Evolutionary conservation across 1,140 invertebrate genomes (phyloP).

Genomic region (Ostrea denselamellosa): DNA sequence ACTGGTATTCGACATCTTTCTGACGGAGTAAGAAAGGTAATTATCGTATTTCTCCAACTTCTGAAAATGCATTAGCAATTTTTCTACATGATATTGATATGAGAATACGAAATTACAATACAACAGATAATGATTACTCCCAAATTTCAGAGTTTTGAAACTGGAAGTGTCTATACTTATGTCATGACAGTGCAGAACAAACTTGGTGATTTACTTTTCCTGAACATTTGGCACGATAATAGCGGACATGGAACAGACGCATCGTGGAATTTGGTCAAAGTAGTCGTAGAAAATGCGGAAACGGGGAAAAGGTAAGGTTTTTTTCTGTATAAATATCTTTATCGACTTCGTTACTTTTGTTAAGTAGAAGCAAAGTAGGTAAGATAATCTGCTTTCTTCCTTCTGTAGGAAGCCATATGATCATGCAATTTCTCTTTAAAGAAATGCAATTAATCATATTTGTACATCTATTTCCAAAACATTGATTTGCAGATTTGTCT

Average conservation of each 20-base stretch:
- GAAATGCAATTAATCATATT: no score
- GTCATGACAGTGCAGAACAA: conserved; percentile 61
- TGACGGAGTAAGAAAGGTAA: conserved; percentile 47
- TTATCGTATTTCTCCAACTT: not conserved
- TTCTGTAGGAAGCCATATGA: no score
- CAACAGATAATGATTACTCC: not conserved
- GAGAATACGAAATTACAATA: no score
- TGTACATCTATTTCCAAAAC: not conserved
- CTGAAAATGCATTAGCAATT: not conserved
- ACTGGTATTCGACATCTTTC: conserved; percentile 50
- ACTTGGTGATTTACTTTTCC: conserved; percentile 67
- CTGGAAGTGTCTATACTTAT: conserved; percentile 66
- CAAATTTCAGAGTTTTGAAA: conserved; percentile 57
- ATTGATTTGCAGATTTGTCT: conserved; percentile 55
- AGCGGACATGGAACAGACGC: conserved; percentile 65
- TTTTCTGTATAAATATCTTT: no score
- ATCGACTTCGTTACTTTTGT: no score
- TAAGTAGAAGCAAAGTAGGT: no score
- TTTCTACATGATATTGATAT: not conserved
- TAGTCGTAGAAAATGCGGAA: conserved; percentile 80
- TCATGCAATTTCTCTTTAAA: no score
- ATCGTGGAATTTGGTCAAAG: conserved; percentile 78
- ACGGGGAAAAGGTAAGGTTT: conserved; percentile 59
- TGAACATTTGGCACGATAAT: conserved; percentile 77
- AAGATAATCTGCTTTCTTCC: no score